Evolutionary conservation across 92 coral and sea anemone species (phyloP).

Genomic region (Muricea muricata): DNA sequence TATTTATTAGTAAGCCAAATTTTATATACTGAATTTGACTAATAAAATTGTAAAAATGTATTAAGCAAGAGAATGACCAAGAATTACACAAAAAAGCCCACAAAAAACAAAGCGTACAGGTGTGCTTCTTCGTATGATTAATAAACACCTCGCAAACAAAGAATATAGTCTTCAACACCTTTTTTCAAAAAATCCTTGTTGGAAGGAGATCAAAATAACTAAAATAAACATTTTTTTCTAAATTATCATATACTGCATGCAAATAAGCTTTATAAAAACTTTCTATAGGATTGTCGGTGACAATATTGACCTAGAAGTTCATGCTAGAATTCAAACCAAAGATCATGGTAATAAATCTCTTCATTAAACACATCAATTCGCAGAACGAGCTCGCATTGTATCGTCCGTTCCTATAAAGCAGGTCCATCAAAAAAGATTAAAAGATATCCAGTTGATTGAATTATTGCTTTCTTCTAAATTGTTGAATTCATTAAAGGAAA

Average conservation of each 20-base stretch:
- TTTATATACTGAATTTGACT: too few relatives aligned
- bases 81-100: too few relatives aligned
- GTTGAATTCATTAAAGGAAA: neutral
- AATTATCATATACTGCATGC: too few relatives aligned
- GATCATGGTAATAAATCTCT: constrained; percentile 49
- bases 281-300: constrained; percentile 57
- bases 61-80: too few relatives aligned
- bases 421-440: constrained; percentile 13
- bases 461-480: constrained; percentile 29
- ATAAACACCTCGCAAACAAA: too few relatives aligned
- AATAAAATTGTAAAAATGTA: too few relatives aligned
- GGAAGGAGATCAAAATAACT: constrained; percentile 12
- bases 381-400: neutral
- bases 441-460: constrained; percentile 47
- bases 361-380: constrained; percentile 67
- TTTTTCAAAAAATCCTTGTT: too few relatives aligned
- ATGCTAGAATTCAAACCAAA: constrained; percentile 63
- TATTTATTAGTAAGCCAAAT: too few relatives aligned
- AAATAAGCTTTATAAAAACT: too few relatives aligned
- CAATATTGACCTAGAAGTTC: constrained; percentile 48
- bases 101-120: too few relatives aligned
- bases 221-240: neutral
- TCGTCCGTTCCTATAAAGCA: neutral
- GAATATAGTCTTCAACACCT: too few relatives aligned
- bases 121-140: too few relatives aligned